Base-by-base conservation (phyloP, 2,888 invertebrate species). In the Netelia virgata region DNA sequence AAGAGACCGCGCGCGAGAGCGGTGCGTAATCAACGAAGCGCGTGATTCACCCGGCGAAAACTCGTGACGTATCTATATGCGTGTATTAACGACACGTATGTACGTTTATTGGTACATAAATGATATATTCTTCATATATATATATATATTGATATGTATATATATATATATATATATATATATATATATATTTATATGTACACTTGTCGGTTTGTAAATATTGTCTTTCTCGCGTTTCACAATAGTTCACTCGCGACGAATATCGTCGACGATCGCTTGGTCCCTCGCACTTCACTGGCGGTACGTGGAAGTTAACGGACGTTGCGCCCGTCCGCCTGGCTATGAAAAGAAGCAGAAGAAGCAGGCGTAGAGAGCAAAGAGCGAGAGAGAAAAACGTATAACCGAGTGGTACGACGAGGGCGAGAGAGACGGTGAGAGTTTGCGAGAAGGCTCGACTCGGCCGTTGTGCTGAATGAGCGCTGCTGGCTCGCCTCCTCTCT, bases 31-130 rank as follows among this genome's bases (percentile, higher is more conserved):
- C 82, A 83, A 86, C 87, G 84, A 83, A 85, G 84, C 87, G 91
- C 87, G 90, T 92, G 92, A 92, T 90, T 92, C 92, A 92, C 88
- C 87, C 85, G 87, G 86, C 87, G 89, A 89, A 90, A 88, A 89
- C 89, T 87, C 85, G 82, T 80, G 82, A 83, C 87, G 75, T 75
- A 61, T 63, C 3, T 81, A 55, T 69, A 63, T 69, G 59, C 11
- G 50, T 82, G 23, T 20, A 41, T 66, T 36, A 36, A 36, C 36
- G 36, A 57, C n/a, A 36, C 18, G 14, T 20, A 57, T 72, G 53
- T 36, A 36, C 36, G 36, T 36, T 36, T 36, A 36, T 36, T 6
- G 6, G 36, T 6, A 36, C 36, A 36, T 36, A 36, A 36, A 36
- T 36, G 6, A 36, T 23, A 23, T 69, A 20, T 53, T 53, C 53